Percentiles rank a stretch among this genome's conserved stretches.
Evolutionary conservation across 2,888 invertebrate species (phyloP).

Genomic region (Neoscelio sp.): DNA sequence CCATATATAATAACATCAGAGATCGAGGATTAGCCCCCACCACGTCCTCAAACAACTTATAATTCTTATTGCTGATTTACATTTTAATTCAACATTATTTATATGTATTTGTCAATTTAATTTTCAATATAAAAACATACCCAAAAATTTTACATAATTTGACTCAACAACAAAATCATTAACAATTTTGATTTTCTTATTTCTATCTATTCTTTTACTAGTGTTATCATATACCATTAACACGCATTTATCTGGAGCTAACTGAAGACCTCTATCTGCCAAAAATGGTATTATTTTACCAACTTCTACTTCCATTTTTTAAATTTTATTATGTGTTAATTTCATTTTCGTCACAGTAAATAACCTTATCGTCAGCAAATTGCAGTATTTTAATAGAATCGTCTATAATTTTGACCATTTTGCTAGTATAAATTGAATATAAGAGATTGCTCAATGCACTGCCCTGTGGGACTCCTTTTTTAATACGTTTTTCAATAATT

Average conservation of each 20-base stretch:
- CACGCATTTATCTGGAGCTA: slow-evolving; percentile 6
- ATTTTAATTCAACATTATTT: slow-evolving; percentile 6
- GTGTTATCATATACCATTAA: not conserved
- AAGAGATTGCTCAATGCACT: too few relatives aligned
- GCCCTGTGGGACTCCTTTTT: too few relatives aligned
- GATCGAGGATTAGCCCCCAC: slow-evolving; percentile 43
- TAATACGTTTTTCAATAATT: too few relatives aligned
- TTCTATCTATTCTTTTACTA: not conserved
- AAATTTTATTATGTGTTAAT: too few relatives aligned
- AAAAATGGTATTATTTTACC: not conserved
- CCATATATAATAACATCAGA: slow-evolving; percentile 2
- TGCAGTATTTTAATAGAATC: too few relatives aligned
- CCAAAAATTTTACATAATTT: slow-evolving; percentile 3
- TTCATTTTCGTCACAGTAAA: too few relatives aligned
- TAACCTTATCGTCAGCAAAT: slow-evolving; percentile 45
- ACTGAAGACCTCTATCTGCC: not conserved
- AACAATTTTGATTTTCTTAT: not conserved
- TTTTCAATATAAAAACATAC: slow-evolving; percentile 2
- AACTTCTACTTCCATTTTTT: not conserved
- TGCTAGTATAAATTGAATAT: too few relatives aligned
- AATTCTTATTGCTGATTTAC: slow-evolving; percentile 18
- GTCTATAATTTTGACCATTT: too few relatives aligned
- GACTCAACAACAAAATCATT: not conserved
- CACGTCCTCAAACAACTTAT: slow-evolving; percentile 40
- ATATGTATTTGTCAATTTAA: slow-evolving; percentile 8